Evolutionary conservation across 1,140 invertebrate species (phyloP).

Genomic region (Acromyrmex echinatior): DNA sequence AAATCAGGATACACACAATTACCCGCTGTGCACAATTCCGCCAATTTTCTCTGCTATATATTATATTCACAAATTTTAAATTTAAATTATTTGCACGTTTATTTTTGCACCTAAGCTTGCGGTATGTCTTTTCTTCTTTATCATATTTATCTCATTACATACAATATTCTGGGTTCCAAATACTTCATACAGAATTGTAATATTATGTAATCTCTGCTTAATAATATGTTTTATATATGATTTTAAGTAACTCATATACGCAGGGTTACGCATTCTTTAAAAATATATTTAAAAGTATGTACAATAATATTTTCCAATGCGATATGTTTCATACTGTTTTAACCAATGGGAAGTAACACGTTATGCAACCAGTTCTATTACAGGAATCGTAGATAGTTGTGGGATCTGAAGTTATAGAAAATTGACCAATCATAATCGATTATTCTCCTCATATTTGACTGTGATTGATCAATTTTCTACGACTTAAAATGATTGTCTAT

Average conservation of each 20-base stretch:
- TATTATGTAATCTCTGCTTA: not conserved
- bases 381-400: too few relatives aligned
- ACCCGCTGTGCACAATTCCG: too few relatives aligned
- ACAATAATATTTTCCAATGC: slow-evolving; percentile 44
- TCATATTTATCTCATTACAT: not conserved
- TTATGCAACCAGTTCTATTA: too few relatives aligned
- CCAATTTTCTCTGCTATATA: not conserved
- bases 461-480: too few relatives aligned
- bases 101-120: slow-evolving; percentile 9
- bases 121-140: not conserved
- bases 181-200: not conserved
- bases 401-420: too few relatives aligned
- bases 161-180: not conserved
- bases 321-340: slow-evolving; percentile 17
- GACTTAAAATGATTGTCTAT: too few relatives aligned
- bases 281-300: slow-evolving; percentile 40
- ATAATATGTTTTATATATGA: not conserved
- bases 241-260: not conserved
- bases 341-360: too few relatives aligned
- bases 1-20: too few relatives aligned
- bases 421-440: too few relatives aligned
- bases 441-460: too few relatives aligned
- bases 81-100: not conserved
- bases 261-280: not conserved
- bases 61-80: slow-evolving; percentile 12